These are phyloP conservation scores for Copsychus sechellarum DNA, from an alignment of 2,113 vertebrate species.

Conservation along the genomic window DNA sequence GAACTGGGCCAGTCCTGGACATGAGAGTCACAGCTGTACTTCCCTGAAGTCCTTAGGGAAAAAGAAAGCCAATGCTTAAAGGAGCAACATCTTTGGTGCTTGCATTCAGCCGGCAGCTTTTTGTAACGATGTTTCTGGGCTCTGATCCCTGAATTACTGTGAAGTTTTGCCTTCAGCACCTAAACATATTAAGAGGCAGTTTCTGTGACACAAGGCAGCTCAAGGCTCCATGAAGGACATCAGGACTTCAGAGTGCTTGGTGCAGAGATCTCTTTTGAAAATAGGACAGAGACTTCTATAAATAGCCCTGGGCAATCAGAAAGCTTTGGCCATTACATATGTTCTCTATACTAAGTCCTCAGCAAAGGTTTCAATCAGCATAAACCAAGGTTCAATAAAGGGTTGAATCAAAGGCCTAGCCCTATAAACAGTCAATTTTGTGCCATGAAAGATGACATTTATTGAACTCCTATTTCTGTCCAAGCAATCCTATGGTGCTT, in stretches of 20 bases:
- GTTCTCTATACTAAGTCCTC: background rate
- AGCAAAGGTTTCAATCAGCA: background rate
- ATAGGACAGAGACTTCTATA: conserved; percentile 1
- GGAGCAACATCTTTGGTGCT: background rate
- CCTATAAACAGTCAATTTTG: conserved; percentile 20
- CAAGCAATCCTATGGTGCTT: background rate
- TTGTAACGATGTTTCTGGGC: background rate
- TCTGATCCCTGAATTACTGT: conserved; percentile 1
- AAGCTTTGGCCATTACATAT: background rate
- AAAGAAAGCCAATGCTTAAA: background rate
- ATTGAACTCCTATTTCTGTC: conserved; percentile 16
- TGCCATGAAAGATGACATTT: background rate
- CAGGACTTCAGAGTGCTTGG: background rate
- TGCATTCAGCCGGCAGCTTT: background rate
- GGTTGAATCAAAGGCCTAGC: conserved; percentile 11
- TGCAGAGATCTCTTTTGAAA: background rate
- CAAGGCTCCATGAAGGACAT: conserved; percentile 17
- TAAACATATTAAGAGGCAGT: background rate
- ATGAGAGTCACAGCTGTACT: background rate
- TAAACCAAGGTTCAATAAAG: conserved; percentile 21
- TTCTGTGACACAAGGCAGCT: background rate
- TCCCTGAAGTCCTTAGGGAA: background rate
- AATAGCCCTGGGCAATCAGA: background rate
- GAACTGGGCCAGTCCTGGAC: background rate
- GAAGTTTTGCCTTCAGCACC: conserved; percentile 27